These are phyloP conservation scores for Myoxocephalus aenaeus DNA, from an alignment of 2,797 vertebrate species.

Conservation along the genomic window DNA sequence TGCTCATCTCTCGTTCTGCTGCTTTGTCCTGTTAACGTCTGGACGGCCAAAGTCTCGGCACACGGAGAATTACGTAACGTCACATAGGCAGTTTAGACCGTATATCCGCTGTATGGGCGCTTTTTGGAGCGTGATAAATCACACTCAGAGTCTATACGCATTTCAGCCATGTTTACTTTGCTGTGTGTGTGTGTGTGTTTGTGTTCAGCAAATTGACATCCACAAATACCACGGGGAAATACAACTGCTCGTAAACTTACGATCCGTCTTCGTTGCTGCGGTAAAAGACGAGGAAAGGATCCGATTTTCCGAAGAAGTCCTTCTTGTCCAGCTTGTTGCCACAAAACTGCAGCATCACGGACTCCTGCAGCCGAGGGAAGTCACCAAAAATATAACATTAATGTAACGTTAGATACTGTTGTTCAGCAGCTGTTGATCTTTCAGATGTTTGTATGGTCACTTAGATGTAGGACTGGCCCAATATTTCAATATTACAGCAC, in stretches of 20 bases:
- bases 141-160: constrained; percentile 15
- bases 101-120: constrained; percentile 41
- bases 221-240: neutral
- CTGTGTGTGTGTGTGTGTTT: neutral
- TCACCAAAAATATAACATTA: constrained; percentile 15
- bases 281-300: constrained; percentile 93
- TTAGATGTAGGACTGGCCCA: neutral
- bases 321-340: constrained; percentile 96
- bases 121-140: constrained; percentile 69
- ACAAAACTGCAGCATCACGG: constrained; percentile 94
- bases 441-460: neutral
- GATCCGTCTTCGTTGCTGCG: constrained; percentile 95
- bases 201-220: constrained; percentile 15
- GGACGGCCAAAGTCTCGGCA: neutral
- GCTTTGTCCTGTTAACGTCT: constrained; percentile 30
- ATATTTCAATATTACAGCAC: neutral
- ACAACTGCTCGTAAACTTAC: constrained; percentile 77
- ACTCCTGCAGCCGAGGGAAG: constrained; percentile 81
- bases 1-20: constrained; percentile 37
- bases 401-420: neutral
- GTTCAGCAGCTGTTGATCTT: neutral
- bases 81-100: constrained; percentile 33
- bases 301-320: constrained; percentile 95
- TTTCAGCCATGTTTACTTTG: constrained; percentile 25
- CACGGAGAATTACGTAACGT: constrained; percentile 64